Conservation (phyloP, 2,797 vertebrate species). For the Periparus ater region DNA sequence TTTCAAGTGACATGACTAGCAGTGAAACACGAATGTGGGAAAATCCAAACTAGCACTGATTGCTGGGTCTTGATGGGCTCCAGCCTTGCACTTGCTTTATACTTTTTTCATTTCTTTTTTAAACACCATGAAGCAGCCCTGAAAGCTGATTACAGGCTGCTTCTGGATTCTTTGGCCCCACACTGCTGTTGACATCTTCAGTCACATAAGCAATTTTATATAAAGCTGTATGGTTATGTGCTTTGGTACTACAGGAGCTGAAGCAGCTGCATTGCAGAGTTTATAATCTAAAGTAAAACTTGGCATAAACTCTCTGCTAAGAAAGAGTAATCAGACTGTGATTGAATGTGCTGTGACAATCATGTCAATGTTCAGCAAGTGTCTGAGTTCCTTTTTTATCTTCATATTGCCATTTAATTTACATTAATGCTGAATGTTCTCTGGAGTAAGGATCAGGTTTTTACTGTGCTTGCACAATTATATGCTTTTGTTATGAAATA, state of each 20-base stretch:
- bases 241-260: background rate
- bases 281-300: background rate
- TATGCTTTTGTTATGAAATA: background rate
- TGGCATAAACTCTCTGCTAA: background rate
- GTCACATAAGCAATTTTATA: background rate
- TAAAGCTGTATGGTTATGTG: background rate
- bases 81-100: background rate
- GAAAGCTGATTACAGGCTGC: background rate
- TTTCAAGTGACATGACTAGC: background rate
- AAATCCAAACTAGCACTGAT: background rate
- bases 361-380: background rate
- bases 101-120: background rate
- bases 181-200: background rate
- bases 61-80: background rate
- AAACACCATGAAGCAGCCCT: background rate
- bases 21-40: background rate
- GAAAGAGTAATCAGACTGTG: background rate
- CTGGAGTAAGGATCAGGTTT: background rate
- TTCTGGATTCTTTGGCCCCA: background rate
- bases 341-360: background rate
- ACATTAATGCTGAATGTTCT: background rate
- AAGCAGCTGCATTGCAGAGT: background rate
- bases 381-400: background rate
- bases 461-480: background rate
- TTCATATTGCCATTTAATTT: background rate